phyloP scores from a whole-genome alignment of 2,113 vertebrate genomes.

The Megatriorchis doriae region DNA sequence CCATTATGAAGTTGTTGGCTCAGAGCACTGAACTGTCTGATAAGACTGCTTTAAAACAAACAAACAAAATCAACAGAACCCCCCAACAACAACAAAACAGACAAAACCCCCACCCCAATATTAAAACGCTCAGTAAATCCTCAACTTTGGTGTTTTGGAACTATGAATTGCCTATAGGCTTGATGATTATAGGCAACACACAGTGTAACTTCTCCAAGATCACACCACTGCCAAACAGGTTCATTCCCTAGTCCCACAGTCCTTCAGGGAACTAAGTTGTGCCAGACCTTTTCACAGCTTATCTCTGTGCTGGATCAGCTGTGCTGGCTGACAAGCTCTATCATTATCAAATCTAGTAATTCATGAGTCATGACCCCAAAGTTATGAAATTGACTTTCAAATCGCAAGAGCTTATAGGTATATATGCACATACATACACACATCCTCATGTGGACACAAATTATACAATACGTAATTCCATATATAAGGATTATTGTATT shows the following conservation, averaged over 20 bases:
- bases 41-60: not conserved
- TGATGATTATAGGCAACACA: not conserved
- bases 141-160: not conserved
- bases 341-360: not conserved
- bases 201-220: not conserved
- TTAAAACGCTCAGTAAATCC: not conserved
- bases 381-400: not conserved
- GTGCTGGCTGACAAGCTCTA: not conserved
- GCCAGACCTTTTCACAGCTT: slow-evolving; percentile 28
- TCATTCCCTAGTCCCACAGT: not conserved
- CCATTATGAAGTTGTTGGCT: not conserved
- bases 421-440: not conserved
- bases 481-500: not conserved
- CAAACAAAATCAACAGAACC: not conserved
- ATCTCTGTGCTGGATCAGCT: slow-evolving; percentile 17
- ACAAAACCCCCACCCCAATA: not conserved
- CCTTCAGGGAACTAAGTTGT: not conserved
- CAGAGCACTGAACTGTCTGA: not conserved
- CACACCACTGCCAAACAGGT: not conserved
- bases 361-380: not conserved
- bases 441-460: not conserved
- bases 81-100: accelerated
- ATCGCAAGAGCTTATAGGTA: not conserved
- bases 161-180: not conserved
- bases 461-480: not conserved